phyloP scores from a whole-genome alignment of 1,140 invertebrate species.

The Whitmania pigra region DNA sequence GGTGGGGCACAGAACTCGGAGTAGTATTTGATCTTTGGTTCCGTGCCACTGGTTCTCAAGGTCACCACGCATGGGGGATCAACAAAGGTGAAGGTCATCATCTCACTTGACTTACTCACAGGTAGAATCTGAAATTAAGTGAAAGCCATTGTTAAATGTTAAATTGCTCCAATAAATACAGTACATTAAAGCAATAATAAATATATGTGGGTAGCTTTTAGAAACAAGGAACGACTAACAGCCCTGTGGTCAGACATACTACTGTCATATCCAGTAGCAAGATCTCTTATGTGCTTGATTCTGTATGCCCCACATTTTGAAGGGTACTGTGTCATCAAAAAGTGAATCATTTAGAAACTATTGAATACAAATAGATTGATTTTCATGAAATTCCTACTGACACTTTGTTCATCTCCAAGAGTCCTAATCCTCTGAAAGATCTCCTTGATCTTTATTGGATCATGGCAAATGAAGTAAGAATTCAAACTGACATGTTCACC shows the following conservation, averaged over 20 bases:
- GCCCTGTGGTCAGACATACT: constrained; percentile 58
- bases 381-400: constrained; percentile 1
- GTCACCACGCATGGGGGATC: constrained; percentile 70
- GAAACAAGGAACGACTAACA: constrained; percentile 33
- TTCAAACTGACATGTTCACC: constrained; percentile 72
- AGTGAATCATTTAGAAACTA: constrained; percentile 1
- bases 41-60: constrained; percentile 88
- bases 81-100: constrained; percentile 88
- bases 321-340: constrained; percentile 31
- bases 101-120: constrained; percentile 63
- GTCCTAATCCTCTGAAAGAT: constrained; percentile 69
- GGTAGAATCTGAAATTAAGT: constrained; percentile 50
- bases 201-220: not conserved
- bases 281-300: constrained; percentile 65
- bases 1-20: constrained; percentile 61
- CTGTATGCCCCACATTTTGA: constrained; percentile 53
- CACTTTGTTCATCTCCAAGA: not conserved
- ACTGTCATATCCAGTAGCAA: constrained; percentile 77
- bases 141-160: not conserved
- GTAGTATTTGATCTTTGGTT: constrained; percentile 79
- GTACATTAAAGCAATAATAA: not conserved
- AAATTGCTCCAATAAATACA: too few species aligned
- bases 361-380: not conserved
- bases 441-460: constrained; percentile 53
- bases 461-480: constrained; percentile 76